These are phyloP conservation scores for Phyllopteryx taeniolatus DNA, from an alignment of 2,113 vertebrate genomes.

Conservation along the genomic window DNA sequence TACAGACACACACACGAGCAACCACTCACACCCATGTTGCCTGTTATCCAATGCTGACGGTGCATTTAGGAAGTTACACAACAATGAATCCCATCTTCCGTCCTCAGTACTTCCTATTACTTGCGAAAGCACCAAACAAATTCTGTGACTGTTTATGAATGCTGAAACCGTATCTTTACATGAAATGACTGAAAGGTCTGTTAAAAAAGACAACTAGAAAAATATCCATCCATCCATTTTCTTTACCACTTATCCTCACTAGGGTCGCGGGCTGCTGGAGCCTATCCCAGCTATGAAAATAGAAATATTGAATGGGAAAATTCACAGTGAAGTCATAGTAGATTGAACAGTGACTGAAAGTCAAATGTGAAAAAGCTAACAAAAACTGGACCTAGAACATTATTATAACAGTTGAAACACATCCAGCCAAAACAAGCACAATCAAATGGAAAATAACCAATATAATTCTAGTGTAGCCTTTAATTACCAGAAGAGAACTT, in stretches of 20 bases:
- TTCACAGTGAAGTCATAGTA: not conserved
- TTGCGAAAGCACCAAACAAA: conserved; percentile 34
- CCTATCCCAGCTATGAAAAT: not conserved
- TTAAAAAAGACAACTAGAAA: not conserved
- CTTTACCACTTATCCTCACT: no score
- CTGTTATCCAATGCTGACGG: conserved; percentile 43
- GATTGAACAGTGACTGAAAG: not conserved
- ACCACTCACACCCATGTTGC: conserved; percentile 9
- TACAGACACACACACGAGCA: not conserved
- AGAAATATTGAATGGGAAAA: not conserved
- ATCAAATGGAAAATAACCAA: not conserved
- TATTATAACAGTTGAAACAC: not conserved
- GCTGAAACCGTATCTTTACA: not conserved
- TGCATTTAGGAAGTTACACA: conserved; percentile 64
- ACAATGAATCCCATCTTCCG: conserved; percentile 39
- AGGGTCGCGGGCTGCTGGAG: no score
- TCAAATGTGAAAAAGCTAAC: not conserved
- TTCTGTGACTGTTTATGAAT: not conserved
- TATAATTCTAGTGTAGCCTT: no score
- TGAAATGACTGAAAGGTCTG: not conserved
- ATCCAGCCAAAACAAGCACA: not conserved
- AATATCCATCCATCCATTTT: no score
- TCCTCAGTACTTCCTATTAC: conserved; percentile 47
- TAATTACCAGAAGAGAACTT: no score
- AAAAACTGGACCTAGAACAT: not conserved